Conservation (phyloP, 2,888 invertebrate species). For the Microctonus hyperodae region DNA sequence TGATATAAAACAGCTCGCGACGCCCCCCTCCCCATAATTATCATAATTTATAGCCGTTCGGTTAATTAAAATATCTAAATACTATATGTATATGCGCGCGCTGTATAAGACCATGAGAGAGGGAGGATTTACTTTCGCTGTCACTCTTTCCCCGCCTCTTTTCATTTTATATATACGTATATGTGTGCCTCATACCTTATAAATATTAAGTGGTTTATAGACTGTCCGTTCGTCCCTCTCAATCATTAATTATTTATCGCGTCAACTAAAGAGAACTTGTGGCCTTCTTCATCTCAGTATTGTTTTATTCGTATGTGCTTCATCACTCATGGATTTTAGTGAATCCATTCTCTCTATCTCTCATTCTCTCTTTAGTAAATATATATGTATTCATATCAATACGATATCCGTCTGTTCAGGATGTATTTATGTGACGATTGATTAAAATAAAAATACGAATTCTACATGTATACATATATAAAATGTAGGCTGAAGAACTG, state of each 20-base stretch:
- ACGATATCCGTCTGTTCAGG: constrained; percentile 41
- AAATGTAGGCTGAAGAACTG: constrained; percentile 50
- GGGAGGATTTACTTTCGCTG: constrained; percentile 36
- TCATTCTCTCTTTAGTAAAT: constrained; percentile 8
- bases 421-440: constrained; percentile 50
- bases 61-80: constrained; percentile 62
- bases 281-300: constrained; percentile 14
- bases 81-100: constrained; percentile 42
- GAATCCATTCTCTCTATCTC: constrained; percentile 29
- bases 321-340: constrained; percentile 25
- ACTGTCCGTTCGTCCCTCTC: constrained; percentile 45
- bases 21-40: constrained; percentile 48
- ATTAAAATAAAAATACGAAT: constrained; percentile 27
- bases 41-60: constrained; percentile 60
- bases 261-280: constrained; percentile 45
- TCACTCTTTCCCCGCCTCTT: constrained; percentile 32
- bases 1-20: constrained; percentile 43
- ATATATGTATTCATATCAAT: constrained; percentile 21
- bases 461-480: constrained; percentile 15
- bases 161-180: constrained; percentile 32
- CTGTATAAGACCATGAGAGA: constrained; percentile 44
- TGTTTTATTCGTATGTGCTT: constrained; percentile 27
- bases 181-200: constrained; percentile 53
- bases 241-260: constrained; percentile 62
- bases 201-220: constrained; percentile 59